Percentiles rank a stretch among this genome's conserved stretches.
These are phyloP conservation scores for Eciton burchellii DNA, from an alignment of 1,140 invertebrate species.

Conservation along the genomic window DNA sequence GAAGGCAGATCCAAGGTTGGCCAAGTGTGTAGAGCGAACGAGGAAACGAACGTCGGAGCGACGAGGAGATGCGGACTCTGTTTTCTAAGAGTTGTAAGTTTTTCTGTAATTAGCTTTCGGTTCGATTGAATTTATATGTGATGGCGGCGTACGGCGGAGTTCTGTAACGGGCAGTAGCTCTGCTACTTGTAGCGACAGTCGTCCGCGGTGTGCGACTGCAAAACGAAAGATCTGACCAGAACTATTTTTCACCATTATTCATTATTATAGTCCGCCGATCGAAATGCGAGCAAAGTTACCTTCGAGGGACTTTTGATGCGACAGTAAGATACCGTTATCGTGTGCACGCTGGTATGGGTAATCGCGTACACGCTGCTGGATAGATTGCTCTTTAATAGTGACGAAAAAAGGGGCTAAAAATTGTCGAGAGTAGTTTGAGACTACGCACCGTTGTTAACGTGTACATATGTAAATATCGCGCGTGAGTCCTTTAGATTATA, in stretches of 20 bases:
- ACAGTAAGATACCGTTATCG: constrained; percentile 18
- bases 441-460: constrained; percentile 79
- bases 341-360: background rate
- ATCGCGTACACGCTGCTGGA: constrained; percentile 28
- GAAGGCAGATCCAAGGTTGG: constrained; percentile 68
- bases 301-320: constrained; percentile 17
- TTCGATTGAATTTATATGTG: constrained; percentile 71
- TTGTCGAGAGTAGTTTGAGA: constrained; percentile 72
- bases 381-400: constrained; percentile 59
- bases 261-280: constrained; percentile 42
- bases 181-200: too few relatives aligned
- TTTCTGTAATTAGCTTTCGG: constrained; percentile 75
- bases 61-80: constrained; percentile 65
- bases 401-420: constrained; percentile 49
- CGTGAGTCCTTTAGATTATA: constrained; percentile 82
- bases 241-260: constrained; percentile 60
- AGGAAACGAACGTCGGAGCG: constrained; percentile 39
- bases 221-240: constrained; percentile 70
- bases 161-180: too few relatives aligned
- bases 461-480: constrained; percentile 84
- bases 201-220: constrained; percentile 22
- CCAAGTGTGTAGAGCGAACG: constrained; percentile 63
- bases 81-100: constrained; percentile 75
- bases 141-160: constrained; percentile 21
- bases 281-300: constrained; percentile 55